phyloP scores from a whole-genome alignment of 2,888 invertebrate genomes.

The Andrena haemorrhoa region DNA sequence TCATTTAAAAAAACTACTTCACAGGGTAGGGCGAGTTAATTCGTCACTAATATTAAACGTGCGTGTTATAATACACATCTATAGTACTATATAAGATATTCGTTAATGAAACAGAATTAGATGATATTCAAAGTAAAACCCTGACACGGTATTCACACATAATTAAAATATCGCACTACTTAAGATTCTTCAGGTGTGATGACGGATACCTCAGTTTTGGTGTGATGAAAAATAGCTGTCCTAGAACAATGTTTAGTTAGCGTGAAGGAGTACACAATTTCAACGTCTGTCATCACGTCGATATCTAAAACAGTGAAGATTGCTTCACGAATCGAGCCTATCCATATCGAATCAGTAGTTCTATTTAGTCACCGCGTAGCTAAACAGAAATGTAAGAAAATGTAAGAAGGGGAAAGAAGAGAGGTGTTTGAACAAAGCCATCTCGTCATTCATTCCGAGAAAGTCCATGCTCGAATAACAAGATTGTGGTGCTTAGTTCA shows the following conservation, averaged over 20 bases:
- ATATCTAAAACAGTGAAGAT: conserved; percentile 3
- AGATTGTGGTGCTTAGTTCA: conserved; percentile 32
- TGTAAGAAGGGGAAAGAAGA: not conserved
- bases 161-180: too few relatives aligned
- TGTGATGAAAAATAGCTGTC: too few relatives aligned
- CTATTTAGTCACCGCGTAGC: not conserved
- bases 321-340: not conserved
- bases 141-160: not conserved
- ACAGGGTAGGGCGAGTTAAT: too few relatives aligned
- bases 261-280: too few relatives aligned
- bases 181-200: too few relatives aligned
- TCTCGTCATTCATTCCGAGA: conserved; percentile 24
- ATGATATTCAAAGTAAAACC: not conserved
- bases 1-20: too few relatives aligned
- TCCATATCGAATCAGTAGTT: not conserved
- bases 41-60: too few relatives aligned
- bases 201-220: too few relatives aligned
- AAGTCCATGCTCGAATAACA: conserved; percentile 39
- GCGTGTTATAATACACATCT: too few relatives aligned
- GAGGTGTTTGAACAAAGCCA: not conserved
- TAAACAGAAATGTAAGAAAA: not conserved
- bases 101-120: too few relatives aligned
- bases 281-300: not conserved
- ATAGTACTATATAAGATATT: too few relatives aligned
- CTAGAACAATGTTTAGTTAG: too few relatives aligned